Conservation (phyloP, 1,140 invertebrate genomes). For the Brachionus sp. region DNA sequence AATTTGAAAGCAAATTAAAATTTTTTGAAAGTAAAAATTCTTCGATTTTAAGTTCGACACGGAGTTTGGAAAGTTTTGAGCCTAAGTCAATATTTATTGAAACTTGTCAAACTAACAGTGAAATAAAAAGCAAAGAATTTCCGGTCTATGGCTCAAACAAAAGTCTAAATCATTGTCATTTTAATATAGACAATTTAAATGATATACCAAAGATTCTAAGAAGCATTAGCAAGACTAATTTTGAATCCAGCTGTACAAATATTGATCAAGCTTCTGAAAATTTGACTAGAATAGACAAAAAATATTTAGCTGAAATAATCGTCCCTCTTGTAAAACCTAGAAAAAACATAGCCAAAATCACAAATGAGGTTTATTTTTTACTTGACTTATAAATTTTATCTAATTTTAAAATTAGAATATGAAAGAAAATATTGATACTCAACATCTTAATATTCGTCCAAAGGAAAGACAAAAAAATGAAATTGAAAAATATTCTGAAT, state of each 20-base stretch:
- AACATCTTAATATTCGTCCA: neutral
- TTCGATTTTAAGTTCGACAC: neutral
- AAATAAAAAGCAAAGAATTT: neutral
- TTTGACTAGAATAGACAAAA: neutral
- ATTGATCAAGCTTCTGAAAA: neutral
- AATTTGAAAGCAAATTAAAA: neutral
- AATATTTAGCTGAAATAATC: neutral
- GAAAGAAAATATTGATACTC: neutral
- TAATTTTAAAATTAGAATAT: too few relatives aligned
- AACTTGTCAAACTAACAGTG: neutral
- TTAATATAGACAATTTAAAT: neutral
- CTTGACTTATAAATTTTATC: too few relatives aligned
- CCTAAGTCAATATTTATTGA: neutral
- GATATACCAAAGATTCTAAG: neutral
- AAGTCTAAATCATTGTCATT: neutral
- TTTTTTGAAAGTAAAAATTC: slow-evolving; percentile 1
- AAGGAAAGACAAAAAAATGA: neutral
- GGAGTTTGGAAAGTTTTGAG: neutral
- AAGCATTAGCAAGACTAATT: neutral
- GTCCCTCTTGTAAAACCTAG: neutral
- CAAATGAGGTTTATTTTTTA: too few relatives aligned
- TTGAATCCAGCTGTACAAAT: neutral
- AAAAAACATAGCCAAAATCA: neutral
- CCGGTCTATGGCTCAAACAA: neutral
- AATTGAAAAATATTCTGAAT: neutral